phyloP scores from a whole-genome alignment of 2,113 vertebrate species.

The Garra rufa region DNA sequence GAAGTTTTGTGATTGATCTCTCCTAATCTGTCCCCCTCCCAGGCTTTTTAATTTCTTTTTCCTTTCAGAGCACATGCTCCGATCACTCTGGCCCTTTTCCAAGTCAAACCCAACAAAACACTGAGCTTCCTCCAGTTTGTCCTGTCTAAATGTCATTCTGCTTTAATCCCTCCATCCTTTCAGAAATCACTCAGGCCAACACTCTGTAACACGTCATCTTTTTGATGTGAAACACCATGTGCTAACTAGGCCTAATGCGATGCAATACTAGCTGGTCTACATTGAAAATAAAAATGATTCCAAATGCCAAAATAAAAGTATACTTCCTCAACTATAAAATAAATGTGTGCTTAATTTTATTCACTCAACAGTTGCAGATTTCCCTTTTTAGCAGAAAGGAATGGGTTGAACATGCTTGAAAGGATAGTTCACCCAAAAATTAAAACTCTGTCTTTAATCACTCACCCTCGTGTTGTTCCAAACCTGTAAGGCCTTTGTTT shows the following conservation, averaged over 20 bases:
- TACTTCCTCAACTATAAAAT: not conserved
- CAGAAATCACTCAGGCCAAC: constrained; percentile 22
- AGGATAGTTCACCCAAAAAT: too few species aligned
- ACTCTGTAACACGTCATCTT: not conserved
- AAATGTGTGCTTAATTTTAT: not conserved
- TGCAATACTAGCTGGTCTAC: not conserved
- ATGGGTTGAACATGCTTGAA: not conserved
- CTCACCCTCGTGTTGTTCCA: too few species aligned
- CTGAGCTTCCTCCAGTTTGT: constrained; percentile 4
- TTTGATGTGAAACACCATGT: not conserved
- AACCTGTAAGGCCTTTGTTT: too few species aligned
- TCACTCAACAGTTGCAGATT: not conserved
- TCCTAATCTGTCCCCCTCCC: constrained; percentile 40
- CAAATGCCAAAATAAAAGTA: not conserved
- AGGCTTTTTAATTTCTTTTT: constrained; percentile 39
- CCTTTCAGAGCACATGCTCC: constrained; percentile 5
- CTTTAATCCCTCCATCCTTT: constrained; percentile 21
- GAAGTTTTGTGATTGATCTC: constrained; percentile 41
- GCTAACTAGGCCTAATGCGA: not conserved
- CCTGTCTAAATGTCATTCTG: constrained; percentile 29
- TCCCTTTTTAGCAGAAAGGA: not conserved
- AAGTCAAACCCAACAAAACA: constrained; percentile 41
- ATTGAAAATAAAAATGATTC: not conserved
- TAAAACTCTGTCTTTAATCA: too few species aligned
- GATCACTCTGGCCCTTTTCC: constrained; percentile 27